These are phyloP conservation scores for Mnemiopsis leidyi DNA, from an alignment of 37 sponge, comb jelly and placozoan species.

Conservation along the genomic window DNA sequence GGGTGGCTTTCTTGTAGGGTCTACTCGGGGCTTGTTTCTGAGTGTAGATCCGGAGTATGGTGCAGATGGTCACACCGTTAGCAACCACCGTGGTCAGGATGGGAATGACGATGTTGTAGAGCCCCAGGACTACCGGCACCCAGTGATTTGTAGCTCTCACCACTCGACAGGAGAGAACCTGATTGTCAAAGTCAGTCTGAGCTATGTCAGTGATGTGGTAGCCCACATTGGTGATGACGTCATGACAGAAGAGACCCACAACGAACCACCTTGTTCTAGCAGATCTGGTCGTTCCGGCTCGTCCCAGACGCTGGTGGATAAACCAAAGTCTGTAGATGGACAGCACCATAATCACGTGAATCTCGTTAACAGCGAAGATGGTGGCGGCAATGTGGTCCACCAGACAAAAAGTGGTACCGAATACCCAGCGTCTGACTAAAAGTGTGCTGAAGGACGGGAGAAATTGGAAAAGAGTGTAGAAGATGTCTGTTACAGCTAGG, in stretches of 20 bases:
- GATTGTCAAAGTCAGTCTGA: background rate
- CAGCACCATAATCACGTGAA: conserved; percentile 3
- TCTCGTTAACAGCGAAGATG: conserved; percentile 59
- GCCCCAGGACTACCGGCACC: background rate
- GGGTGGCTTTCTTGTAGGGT: conserved; percentile 59
- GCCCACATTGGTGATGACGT: background rate
- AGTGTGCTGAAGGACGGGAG: conserved; percentile 57
- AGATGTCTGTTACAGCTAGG: conserved; percentile 19
- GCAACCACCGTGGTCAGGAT: background rate
- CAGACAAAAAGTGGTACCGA: background rate
- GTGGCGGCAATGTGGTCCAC: conserved; percentile 40
- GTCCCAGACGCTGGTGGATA: conserved; percentile 27
- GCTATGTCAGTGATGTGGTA: conserved; percentile 23
- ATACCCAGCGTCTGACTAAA: background rate
- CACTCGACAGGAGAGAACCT: background rate
- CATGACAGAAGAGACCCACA: conserved; percentile 14
- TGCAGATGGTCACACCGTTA: background rate
- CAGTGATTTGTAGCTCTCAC: background rate
- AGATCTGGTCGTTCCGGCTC: background rate
- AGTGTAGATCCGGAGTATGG: conserved; percentile 16
- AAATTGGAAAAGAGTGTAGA: conserved; percentile 62
- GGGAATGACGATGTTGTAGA: conserved; percentile 54
- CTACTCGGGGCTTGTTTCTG: background rate
- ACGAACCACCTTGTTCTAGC: background rate
- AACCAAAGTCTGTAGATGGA: conserved; percentile 47